A percentile compares a stretch with the other conserved stretches of the same genome.
phyloP scores from a whole-genome alignment of 1,140 invertebrate genomes.

The Drosophila ficusphila region DNA sequence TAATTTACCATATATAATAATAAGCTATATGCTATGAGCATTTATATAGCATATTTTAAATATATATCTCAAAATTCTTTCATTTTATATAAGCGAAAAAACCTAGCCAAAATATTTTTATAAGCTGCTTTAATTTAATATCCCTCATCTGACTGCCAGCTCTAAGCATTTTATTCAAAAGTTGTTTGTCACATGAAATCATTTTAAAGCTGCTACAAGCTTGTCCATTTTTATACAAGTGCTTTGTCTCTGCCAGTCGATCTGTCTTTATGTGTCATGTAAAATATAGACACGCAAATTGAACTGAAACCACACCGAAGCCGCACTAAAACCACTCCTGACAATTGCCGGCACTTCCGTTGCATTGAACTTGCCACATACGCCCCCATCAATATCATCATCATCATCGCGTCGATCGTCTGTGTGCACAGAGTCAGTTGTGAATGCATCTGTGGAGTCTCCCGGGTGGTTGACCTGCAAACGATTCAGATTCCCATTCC shows the following conservation, averaged over 20 bases:
- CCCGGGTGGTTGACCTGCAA: constrained; percentile 61
- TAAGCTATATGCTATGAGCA: too few relatives aligned
- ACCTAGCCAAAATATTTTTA: too few relatives aligned
- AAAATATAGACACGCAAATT: constrained; percentile 17
- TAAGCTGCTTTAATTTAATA: too few relatives aligned
- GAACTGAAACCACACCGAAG: constrained; percentile 11
- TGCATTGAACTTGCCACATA: constrained; percentile 69
- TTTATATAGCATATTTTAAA: too few relatives aligned
- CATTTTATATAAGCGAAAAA: background rate
- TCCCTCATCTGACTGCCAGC: too few relatives aligned
- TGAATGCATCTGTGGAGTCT: constrained; percentile 32
- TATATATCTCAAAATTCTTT: too few relatives aligned
- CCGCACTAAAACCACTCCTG: constrained; percentile 62
- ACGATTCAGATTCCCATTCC: constrained; percentile 45
- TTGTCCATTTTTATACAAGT: background rate
- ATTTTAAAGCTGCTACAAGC: background rate
- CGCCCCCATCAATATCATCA: too few relatives aligned
- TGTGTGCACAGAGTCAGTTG: constrained; percentile 2
- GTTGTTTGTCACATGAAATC: background rate
- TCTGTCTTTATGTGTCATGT: constrained; percentile 20
- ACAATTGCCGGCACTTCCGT: constrained; percentile 75
- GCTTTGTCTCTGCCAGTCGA: background rate
- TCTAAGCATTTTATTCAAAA: too few relatives aligned
- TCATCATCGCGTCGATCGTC: constrained; percentile 20
- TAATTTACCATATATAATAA: too few relatives aligned